Percentiles rank a stretch among this genome's conserved stretches.
These are phyloP conservation scores for Jordanella pulchra DNA, from an alignment of 2,797 vertebrate genomes.

Conservation along the genomic window DNA sequence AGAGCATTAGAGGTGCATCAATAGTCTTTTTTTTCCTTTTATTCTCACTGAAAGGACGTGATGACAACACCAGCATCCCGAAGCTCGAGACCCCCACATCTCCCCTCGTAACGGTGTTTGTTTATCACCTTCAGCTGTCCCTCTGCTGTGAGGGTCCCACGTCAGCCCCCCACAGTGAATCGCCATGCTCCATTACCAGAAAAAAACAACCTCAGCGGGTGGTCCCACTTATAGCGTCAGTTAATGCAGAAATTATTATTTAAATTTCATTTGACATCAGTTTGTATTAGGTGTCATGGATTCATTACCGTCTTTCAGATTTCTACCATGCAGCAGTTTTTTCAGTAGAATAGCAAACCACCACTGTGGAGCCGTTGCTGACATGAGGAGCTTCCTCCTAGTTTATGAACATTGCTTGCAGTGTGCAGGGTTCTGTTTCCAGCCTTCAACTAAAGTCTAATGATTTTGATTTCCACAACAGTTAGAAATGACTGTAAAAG, in stretches of 20 bases:
- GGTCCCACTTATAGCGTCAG: conserved; percentile 57
- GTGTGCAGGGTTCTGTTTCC: not conserved
- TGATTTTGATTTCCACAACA: not conserved
- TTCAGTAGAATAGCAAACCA: too few species aligned
- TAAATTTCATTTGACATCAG: not conserved
- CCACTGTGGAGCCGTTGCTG: too few species aligned
- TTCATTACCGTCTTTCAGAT: too few species aligned
- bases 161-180: conserved; percentile 52
- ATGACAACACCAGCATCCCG: conserved; percentile 47
- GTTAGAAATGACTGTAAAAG: not conserved
- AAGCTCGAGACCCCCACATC: conserved; percentile 35
- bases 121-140: conserved; percentile 78
- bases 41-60: not conserved
- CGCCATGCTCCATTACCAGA: conserved; percentile 75
- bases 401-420: not conserved
- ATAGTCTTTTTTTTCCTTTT: conserved; percentile 16
- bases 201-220: conserved; percentile 68
- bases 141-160: conserved; percentile 72
- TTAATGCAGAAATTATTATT: conserved; percentile 4
- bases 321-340: too few species aligned
- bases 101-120: conserved; percentile 52
- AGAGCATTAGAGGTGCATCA: conserved; percentile 16
- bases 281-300: too few species aligned
- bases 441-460: not conserved
- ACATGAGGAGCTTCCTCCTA: not conserved